Evolutionary conservation across 2,113 vertebrate genomes (phyloP), one percentile per base, ranked within the genome.

Genomic region (Alouatta palliata): DNA sequence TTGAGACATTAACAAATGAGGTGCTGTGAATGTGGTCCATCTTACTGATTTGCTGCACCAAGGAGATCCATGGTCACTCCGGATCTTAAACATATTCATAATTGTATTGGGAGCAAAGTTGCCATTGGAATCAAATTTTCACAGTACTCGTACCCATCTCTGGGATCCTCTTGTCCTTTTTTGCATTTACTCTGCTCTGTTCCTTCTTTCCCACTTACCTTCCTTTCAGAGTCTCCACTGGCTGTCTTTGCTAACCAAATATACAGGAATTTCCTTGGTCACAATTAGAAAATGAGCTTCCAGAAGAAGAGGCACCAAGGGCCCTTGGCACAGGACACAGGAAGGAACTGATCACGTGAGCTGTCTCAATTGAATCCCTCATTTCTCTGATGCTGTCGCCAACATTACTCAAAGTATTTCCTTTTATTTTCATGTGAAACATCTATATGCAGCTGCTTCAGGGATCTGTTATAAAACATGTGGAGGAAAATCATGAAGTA

Each of bases 371-470:
- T 20, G 37, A 94, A 88, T 58, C 61, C 71, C 49, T 92, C 66
- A 58, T 87, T 86, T 70, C 45, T 91, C 84, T 96, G 91, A 66
- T 37, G 61, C 49, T 70, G 35, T 47, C 32, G 32, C 66, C 79
- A 95, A 27, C 95, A 83, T 94, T 89, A 80, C 70, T 81, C 13
- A 37, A 76, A 81, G 64, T 19, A 14, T 71, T 92, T 79, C 43
- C 87, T 93, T 95, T 94, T 17, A 83, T 81, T 96, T 89, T 87
- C 25, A 3, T 85, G 19, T 75, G 43, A 94, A 91, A 49, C 23
- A 58, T 95, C 30, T 80, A 87, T 71, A 35, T 94, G 66, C 82
- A 91, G 61, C 85, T 97, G 54, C 56, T 83, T 86, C 87, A 23
- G 19, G 80, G 47, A 87, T 89, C n/a, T 75, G 54, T 82, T 90